Evolutionary conservation across 2,888 invertebrate genomes (phyloP), one percentile per base, ranked within the genome.

Genomic region (Acleris emargana): DNA sequence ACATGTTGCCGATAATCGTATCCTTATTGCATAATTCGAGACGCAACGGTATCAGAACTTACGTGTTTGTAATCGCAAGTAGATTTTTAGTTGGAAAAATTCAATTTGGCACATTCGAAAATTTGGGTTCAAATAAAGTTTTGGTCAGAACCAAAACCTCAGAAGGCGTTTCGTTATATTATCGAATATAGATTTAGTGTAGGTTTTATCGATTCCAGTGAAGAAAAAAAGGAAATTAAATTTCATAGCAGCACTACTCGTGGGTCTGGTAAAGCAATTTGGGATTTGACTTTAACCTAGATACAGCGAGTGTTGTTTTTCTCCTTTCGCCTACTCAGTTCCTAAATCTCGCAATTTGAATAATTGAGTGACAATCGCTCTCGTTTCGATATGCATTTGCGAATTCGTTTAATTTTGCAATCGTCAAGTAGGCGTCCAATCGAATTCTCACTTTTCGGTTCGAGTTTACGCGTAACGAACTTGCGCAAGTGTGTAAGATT

Each of bases 1-100:
- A 64, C 64, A 59, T 64, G 59, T 22, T 54, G 55, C 7, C 28
- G 64, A 64, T 64, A 64, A 64, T 64, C 49, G 59, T 59, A 60
- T 64, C 64, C 64, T 64, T 64, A 64, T 64, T 64, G 64, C 64
- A 64, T 64, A 64, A 64, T 64, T 52, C 64, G 59, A 60, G 59
- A 32, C 54, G 43, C 61, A 62, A 50, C 60, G 59, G 43, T 57
- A 45, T 64, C 50, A 54, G 59, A 50, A 64, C 59, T 64, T 60
- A 50, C 59, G 53, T 64, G 59, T 32, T 59, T 59, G 54, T 47
- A 55, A 64, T 64, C 63, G 50, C 51, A 64, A 42, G 49, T 42
- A 53, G 57, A 58, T 58, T 38, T 52, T 58, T 50, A 54, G 43
- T 32, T 47, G 22, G 54, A 18, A 42, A 32, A 32, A 9, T 0